These are phyloP conservation scores for Hirtodrosophila cameraria DNA, from an alignment of 2,888 invertebrate species.

Conservation along the genomic window DNA sequence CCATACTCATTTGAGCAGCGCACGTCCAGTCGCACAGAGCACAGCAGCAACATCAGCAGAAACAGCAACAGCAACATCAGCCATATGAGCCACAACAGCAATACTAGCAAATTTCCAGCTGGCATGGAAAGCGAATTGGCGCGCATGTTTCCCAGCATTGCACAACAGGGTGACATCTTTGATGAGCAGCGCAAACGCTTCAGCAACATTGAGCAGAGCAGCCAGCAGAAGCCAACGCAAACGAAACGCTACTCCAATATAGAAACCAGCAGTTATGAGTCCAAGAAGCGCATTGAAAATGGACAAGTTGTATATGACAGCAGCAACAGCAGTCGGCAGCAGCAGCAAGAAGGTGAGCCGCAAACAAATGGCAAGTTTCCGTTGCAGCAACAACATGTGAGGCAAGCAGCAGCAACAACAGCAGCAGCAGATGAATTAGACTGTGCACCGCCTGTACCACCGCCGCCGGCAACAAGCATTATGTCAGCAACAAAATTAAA, in stretches of 20 bases:
- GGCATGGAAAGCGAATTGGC: conserved; percentile 75
- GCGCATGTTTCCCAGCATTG: conserved; percentile 77
- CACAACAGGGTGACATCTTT: conserved; percentile 74
- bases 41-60: conserved; percentile 25
- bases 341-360: conserved; percentile 65
- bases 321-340: conserved; percentile 73
- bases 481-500: conserved; percentile 84
- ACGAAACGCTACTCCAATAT: conserved; percentile 83
- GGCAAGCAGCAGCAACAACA: not conserved
- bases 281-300: conserved; percentile 82
- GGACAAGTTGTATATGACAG: conserved; percentile 82
- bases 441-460: conserved; percentile 61
- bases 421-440: conserved; percentile 33
- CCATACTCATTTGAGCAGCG: conserved; percentile 41
- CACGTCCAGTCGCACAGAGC: conserved; percentile 36
- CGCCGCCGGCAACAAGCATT: conserved; percentile 69
- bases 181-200: conserved; percentile 79
- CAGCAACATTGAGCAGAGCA: conserved; percentile 80
- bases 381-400: not conserved
- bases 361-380: conserved; percentile 30
- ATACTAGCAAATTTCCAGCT: conserved; percentile 53
- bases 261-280: conserved; percentile 81
- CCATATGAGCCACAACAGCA: conserved; percentile 17
- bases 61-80: conserved; percentile 15
- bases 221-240: conserved; percentile 55